These are phyloP conservation scores for Ammodytes dubius DNA, from an alignment of 2,113 vertebrate genomes.

Conservation along the genomic window DNA sequence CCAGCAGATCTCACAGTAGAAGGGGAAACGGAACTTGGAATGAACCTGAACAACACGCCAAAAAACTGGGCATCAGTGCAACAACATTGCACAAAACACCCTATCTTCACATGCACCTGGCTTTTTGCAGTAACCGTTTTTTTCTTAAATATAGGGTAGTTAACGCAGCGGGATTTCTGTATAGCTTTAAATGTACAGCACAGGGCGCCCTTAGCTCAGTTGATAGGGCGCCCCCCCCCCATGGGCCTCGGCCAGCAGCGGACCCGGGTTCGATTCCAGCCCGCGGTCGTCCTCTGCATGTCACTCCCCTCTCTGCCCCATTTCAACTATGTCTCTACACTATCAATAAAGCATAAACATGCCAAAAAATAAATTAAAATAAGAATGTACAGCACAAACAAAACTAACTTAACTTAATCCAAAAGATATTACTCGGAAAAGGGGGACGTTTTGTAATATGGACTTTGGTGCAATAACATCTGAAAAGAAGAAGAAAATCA, in stretches of 20 bases:
- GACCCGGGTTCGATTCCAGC: no score
- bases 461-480: not conserved
- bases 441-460: not conserved
- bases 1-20: conserved; percentile 99
- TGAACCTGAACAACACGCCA: conserved; percentile 88
- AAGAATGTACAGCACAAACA: not conserved
- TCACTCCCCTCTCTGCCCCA: no score
- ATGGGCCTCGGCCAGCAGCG: no score
- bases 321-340: no score
- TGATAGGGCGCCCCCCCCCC: no score
- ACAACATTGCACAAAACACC: not conserved
- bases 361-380: no score
- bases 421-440: not conserved
- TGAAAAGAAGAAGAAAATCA: not conserved
- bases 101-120: not conserved
- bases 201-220: no score
- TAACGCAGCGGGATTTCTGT: not conserved
- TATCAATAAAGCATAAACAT: no score
- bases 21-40: conserved; percentile 97
- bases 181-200: no score
- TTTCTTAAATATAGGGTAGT: not conserved
- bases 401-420: not conserved
- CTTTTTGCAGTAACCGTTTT: not conserved
- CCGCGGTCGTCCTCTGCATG: no score
- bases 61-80: not conserved